A percentile compares a stretch with the other conserved stretches of the same genome.
Conservation (phyloP, 2,888 invertebrate species). For the Ennomos erosarius region DNA sequence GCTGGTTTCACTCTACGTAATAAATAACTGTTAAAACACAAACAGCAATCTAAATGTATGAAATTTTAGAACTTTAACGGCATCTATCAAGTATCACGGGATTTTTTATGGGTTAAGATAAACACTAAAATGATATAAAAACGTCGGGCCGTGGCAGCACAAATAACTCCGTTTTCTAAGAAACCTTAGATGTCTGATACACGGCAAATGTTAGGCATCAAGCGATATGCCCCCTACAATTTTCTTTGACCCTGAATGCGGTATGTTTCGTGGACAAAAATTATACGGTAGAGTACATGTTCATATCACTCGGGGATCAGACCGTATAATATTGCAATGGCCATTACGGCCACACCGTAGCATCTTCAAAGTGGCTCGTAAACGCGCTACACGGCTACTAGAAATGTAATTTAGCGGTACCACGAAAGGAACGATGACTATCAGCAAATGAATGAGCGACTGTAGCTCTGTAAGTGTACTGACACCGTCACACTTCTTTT, state of each 20-base stretch:
- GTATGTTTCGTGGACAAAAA: conserved; percentile 73
- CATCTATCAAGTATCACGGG: conserved; percentile 46
- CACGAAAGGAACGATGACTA: conserved; percentile 78
- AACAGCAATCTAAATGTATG: conserved; percentile 30
- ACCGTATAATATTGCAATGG: conserved; percentile 82
- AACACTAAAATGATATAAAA: conserved; percentile 53
- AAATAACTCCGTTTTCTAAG: conserved; percentile 64
- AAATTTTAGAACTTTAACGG: conserved; percentile 46
- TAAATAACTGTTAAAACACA: conserved; percentile 26
- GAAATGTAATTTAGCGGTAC: conserved; percentile 84
- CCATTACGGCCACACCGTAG: conserved; percentile 78
- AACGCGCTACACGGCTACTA: conserved; percentile 81
- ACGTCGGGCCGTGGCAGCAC: conserved; percentile 48
- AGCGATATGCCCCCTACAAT: conserved; percentile 64
- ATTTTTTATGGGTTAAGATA: conserved; percentile 51
- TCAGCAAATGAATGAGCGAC: conserved; percentile 76
- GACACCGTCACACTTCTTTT: conserved; percentile 74
- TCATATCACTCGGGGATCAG: conserved; percentile 77
- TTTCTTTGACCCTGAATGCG: conserved; percentile 75
- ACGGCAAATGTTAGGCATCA: conserved; percentile 67
- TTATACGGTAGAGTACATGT: conserved; percentile 76
- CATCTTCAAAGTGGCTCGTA: conserved; percentile 82
- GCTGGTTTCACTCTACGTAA: conserved; percentile 24
- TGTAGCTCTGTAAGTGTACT: conserved; percentile 68
- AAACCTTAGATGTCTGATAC: conserved; percentile 71